Evolutionary conservation across 2,888 invertebrate genomes (phyloP).

Genomic region (Campoletis raptor): DNA sequence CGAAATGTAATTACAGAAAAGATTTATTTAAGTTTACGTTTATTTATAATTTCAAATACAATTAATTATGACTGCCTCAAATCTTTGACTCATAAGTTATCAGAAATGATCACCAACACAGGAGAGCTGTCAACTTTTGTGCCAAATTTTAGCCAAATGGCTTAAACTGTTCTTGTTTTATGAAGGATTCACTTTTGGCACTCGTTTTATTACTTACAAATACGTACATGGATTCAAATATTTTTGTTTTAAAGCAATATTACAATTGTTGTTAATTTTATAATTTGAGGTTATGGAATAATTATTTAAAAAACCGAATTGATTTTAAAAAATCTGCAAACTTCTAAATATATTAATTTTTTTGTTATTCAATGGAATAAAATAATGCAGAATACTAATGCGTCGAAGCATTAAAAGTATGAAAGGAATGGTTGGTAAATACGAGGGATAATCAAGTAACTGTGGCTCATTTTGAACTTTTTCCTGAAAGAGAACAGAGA

Average conservation of each 20-base stretch:
- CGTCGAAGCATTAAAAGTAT: conserved; percentile 11
- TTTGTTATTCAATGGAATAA: background rate
- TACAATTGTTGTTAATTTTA: background rate
- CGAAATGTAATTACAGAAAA: background rate
- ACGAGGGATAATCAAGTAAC: conserved; percentile 59
- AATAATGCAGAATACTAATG: conserved; percentile 13
- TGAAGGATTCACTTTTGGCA: conserved; percentile 43
- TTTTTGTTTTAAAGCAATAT: conserved; percentile 1
- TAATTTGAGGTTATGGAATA: background rate
- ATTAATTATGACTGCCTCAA: background rate
- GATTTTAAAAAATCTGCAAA: background rate
- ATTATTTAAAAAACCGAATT: too few relatives aligned
- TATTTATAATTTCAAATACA: background rate
- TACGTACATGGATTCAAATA: background rate
- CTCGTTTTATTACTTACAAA: background rate
- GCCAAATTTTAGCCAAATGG: conserved; percentile 25
- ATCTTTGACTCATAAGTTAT: conserved; percentile 3
- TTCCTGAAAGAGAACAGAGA: conserved; percentile 8
- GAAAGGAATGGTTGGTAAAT: conserved; percentile 47
- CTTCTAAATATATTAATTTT: background rate
- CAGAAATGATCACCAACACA: conserved; percentile 16
- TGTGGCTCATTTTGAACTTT: conserved; percentile 68
- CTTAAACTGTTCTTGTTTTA: conserved; percentile 1
- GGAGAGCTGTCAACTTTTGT: conserved; percentile 14
- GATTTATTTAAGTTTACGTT: background rate